Base-by-base conservation (phyloP, 2,888 invertebrate species). In the Melieria crassipennis region DNA sequence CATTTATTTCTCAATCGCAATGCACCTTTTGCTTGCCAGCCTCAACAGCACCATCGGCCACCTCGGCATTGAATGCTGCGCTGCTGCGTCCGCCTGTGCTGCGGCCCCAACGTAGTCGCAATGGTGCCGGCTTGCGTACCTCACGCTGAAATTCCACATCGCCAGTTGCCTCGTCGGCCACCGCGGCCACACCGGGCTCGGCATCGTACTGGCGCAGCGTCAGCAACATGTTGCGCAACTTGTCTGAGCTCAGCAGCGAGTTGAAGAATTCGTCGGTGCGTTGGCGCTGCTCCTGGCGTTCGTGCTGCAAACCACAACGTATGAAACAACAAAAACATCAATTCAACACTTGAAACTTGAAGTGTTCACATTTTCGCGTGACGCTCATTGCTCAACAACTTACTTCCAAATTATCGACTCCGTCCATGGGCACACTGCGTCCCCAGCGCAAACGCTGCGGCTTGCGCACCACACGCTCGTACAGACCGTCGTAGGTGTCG, bases 21-120 rank as follows among this genome's bases (percentile, higher is more conserved):
- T 48, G 60, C 50, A 75, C 71, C 71, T 73, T 73, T 42, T 70
- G 61, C 1, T 73, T 30, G 30, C 30, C 30, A 30, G 30, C 30
- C 71, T 16, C 71, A 64, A 50, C 30, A 30, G 30, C 30, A 2
- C 3, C 30, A 30, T 30, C 30, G 3, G 30, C 30, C 30, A 30
- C 30, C 30, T 30, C 30, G 30, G 2, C 30, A 30, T 30, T 30
- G 30, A 30, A 30, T 30, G 30, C 30, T 30, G 30, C 30, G 3
- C 30, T 30, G 30, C 30, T 50, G 50, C 11, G 50, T 11, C 75
- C 81, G 47, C 81, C 84, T 72, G 84, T 80, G 78, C 86, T 86
- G 65, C 86, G 85, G 43, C 86, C 86, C 82, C 85, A 86, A 75
- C 86, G 80, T 73, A 86, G 78, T 66, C 86, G 83, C 76, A 86